These are phyloP conservation scores for Ectemnius continuus DNA, from an alignment of 2,888 invertebrate genomes.

Conservation along the genomic window DNA sequence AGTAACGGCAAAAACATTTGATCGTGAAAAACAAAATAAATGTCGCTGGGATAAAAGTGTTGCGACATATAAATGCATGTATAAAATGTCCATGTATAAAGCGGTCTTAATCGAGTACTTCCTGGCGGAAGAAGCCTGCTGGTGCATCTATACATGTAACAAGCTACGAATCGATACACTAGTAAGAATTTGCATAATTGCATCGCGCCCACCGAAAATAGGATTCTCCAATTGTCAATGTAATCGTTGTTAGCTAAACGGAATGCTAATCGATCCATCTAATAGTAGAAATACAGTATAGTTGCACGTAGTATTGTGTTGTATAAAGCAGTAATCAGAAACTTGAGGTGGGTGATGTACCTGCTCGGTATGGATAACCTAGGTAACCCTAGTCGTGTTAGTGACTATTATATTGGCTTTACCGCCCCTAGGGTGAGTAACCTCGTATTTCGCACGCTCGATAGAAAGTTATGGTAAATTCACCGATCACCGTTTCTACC, in stretches of 20 bases:
- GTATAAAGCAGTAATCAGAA: too few relatives aligned
- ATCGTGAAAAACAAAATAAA: constrained; percentile 36
- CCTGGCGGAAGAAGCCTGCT: too few relatives aligned
- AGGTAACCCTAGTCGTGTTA: neutral
- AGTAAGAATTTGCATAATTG: constrained; percentile 22
- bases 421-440: neutral
- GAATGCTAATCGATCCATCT: too few relatives aligned
- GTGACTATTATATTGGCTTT: constrained; percentile 23
- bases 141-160: neutral
- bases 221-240: constrained; percentile 6
- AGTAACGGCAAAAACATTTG: too few relatives aligned
- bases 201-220: neutral
- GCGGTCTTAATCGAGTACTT: too few relatives aligned
- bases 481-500: constrained; percentile 5
- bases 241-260: too few relatives aligned
- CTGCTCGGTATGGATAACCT: neutral
- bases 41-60: constrained; percentile 33
- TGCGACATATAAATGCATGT: constrained; percentile 3
- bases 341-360: too few relatives aligned
- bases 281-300: too few relatives aligned
- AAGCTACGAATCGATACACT: neutral
- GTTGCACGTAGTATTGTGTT: too few relatives aligned
- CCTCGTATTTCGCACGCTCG: constrained; percentile 1
- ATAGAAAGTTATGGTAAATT: constrained; percentile 14
- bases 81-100: too few relatives aligned